These are phyloP conservation scores for Hydractinia echinata DNA, from an alignment of 30 jellyfish, hydroid and myxozoan species.

Conservation along the genomic window DNA sequence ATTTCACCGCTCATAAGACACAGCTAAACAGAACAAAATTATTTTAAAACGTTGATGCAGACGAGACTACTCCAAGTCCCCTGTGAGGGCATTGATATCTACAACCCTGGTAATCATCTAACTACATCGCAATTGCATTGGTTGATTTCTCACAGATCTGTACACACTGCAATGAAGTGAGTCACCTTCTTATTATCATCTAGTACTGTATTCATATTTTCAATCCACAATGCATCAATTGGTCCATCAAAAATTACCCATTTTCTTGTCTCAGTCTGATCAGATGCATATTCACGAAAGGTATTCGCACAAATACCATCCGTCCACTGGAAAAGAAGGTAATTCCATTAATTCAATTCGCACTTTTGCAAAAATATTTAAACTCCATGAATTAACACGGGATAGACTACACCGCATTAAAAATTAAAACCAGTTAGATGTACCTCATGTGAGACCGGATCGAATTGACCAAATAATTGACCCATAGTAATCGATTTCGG, in stretches of 20 bases:
- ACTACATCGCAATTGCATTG: background rate
- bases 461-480: constrained; percentile 94
- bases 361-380: background rate
- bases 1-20: constrained; percentile 99
- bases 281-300: constrained; percentile 96
- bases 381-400: background rate
- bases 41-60: background rate
- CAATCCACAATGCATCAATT: constrained; percentile 96
- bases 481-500: constrained; percentile 98
- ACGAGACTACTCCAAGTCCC: no score
- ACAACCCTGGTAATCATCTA: background rate
- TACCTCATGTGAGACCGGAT: constrained; percentile 93
- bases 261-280: constrained; percentile 90
- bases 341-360: background rate
- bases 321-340: constrained; percentile 57
- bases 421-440: background rate
- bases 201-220: constrained; percentile 90
- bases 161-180: background rate
- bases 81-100: no score
- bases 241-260: constrained; percentile 99
- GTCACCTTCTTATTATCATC: constrained; percentile 94
- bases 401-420: background rate
- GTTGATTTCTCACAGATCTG: background rate
- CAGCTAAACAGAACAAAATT: constrained; percentile 37
- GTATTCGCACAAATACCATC: constrained; percentile 99